Conservation (phyloP, 2,888 invertebrate species). For the Troglohyphantes excavatus region DNA sequence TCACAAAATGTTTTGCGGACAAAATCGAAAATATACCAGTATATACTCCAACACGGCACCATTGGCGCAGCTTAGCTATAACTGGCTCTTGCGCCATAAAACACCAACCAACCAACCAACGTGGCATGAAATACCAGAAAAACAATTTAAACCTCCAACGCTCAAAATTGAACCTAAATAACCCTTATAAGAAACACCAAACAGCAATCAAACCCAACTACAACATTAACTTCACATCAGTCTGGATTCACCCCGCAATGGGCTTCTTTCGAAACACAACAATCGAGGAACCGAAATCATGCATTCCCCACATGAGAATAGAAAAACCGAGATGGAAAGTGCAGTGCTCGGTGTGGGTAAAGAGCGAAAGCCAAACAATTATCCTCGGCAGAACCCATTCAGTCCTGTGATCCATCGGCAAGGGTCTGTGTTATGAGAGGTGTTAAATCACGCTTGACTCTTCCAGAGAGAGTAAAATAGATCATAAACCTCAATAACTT, state of each 20-base stretch:
- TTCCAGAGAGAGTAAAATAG: slow-evolving; percentile 23
- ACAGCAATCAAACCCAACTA: neutral
- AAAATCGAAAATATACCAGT: no score
- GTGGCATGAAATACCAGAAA: no score
- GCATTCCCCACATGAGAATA: neutral
- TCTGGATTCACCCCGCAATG: neutral
- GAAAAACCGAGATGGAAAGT: slow-evolving; percentile 20
- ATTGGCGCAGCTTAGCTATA: no score
- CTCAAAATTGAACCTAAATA: no score
- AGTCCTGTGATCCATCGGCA: neutral
- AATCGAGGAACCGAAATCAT: neutral
- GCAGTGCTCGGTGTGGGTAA: neutral
- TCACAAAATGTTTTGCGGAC: no score
- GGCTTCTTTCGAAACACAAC: neutral
- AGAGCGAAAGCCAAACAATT: slow-evolving; percentile 27
- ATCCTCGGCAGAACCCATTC: slow-evolving; percentile 23
- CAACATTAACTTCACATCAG: slow-evolving; percentile 9
- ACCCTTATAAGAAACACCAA: no score
- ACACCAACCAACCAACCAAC: no score
- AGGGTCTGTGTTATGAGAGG: slow-evolving; percentile 7
- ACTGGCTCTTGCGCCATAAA: no score
- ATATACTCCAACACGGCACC: no score
- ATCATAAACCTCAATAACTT: slow-evolving; percentile 50
- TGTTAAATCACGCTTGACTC: slow-evolving; percentile 30
- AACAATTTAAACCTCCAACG: no score